Base-by-base conservation (phyloP, 2,113 vertebrate species). In the Sebastes schlegelii region DNA sequence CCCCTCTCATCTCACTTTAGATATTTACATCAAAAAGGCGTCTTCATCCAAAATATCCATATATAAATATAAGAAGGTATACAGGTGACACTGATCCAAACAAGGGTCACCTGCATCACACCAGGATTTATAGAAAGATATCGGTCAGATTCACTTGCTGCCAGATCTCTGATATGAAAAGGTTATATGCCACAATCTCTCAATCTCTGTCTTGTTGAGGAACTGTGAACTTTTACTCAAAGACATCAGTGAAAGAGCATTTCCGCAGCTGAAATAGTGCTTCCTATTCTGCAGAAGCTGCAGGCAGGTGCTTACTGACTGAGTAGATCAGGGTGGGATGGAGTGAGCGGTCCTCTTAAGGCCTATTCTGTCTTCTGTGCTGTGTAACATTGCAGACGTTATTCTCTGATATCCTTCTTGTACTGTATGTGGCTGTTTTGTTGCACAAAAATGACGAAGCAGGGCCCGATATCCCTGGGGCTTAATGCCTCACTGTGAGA, bases 351-450 rank as follows among this genome's bases (percentile, higher is more conserved):
- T 84, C 71, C 45, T 65, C 60, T 62, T 26, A 19, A 19, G 3
- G 69, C 26, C 62, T 72, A 16, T 2, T 66, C 42, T 55, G 62
- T 74, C 65, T 57, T 13, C 45, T 42, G 54, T 60, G 52, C 70
- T 49, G 68, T 46, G 11, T 48, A 26, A 42, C n/a, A 69, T 4
- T 74, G 43, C 48, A 80, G 65, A 63, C 12, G 10, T 34, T 64
- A 46, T 52, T 68, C 63, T 77, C 45, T 54, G 17, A 70, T 71
- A 66, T 40, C 17, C 16, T n/a, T 57, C 45, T 51, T 61, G 13
- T 57, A 85, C 49, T 72, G 62, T 58, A 66, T 80, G 65, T 75
- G 23, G 67, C 71, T 80, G 64, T 74, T 83, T 85, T 71, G 43
- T 81, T 83, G 80, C 60, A 64, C 70, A 58, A 26, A 34, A 57